Conservation (phyloP, 92 coral and sea anemone species). For the Meandrina meandrites region DNA sequence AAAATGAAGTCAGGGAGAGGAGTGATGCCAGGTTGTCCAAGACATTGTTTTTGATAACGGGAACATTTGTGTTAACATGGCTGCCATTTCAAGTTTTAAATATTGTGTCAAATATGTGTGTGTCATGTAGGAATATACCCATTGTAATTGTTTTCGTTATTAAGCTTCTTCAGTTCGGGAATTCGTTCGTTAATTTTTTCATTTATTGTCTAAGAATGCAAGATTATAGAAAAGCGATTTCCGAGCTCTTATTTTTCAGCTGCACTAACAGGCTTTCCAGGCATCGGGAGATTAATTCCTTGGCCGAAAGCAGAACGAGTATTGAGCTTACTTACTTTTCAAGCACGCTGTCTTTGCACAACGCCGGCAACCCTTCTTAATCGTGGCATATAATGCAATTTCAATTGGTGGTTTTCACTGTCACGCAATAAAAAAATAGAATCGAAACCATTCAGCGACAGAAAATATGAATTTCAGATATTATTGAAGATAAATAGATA, state of each 20-base stretch:
- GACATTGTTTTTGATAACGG: slow-evolving; percentile 29
- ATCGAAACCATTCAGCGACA: too few species aligned
- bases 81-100: background rate
- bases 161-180: slow-evolving; percentile 28
- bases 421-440: too few species aligned
- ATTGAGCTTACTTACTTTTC: background rate
- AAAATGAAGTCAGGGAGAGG: background rate
- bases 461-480: too few species aligned
- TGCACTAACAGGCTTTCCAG: background rate
- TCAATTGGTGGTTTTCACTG: too few species aligned
- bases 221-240: background rate
- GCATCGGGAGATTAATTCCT: background rate
- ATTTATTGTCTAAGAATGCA: slow-evolving; percentile 21
- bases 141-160: background rate
- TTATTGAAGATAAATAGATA: too few species aligned
- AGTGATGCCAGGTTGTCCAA: background rate
- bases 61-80: slow-evolving; percentile 12
- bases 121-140: background rate
- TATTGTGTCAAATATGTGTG: background rate
- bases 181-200: slow-evolving; percentile 21
- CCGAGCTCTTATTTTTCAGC: background rate
- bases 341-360: too few species aligned
- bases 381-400: too few species aligned
- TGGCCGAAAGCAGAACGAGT: background rate
- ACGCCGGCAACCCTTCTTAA: too few species aligned